Evolutionary conservation across 2,888 invertebrate species (phyloP).

Genomic region (Spicauda simplicius): DNA sequence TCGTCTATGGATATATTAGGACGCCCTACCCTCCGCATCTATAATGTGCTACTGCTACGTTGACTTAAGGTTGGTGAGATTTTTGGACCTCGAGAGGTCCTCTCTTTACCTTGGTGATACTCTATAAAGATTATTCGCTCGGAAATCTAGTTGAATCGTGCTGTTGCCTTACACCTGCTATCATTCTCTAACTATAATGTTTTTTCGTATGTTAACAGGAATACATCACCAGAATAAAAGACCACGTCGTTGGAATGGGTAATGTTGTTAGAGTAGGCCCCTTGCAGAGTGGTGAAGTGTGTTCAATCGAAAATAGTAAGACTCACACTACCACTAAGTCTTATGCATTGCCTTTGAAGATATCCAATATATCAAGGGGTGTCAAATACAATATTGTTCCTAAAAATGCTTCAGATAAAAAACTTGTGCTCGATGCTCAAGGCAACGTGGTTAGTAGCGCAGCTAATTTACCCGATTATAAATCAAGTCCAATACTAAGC

Average conservation of each 20-base stretch:
- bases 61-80: no score
- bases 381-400: constrained; percentile 80
- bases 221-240: constrained; percentile 85
- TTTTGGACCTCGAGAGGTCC: no score
- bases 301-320: constrained; percentile 74
- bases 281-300: constrained; percentile 75
- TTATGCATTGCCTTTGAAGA: constrained; percentile 77
- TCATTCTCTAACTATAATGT: neutral
- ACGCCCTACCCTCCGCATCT: no score
- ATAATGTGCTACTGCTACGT: no score
- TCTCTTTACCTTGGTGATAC: no score
- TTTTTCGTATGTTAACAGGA: constrained; percentile 55
- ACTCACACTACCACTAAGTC: constrained; percentile 72
- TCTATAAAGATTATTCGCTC: no score
- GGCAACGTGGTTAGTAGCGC: constrained; percentile 80
- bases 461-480: constrained; percentile 78
- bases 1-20: no score
- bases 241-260: constrained; percentile 90
- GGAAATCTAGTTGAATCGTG: no score
- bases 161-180: no score
- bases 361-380: constrained; percentile 76
- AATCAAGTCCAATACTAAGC: constrained; percentile 77
- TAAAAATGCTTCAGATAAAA: constrained; percentile 80
- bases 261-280: constrained; percentile 87
- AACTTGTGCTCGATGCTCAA: constrained; percentile 75